These are phyloP conservation scores for Chamaetylas fuelleborni DNA, from an alignment of 2,113 vertebrate species.

Conservation along the genomic window DNA sequence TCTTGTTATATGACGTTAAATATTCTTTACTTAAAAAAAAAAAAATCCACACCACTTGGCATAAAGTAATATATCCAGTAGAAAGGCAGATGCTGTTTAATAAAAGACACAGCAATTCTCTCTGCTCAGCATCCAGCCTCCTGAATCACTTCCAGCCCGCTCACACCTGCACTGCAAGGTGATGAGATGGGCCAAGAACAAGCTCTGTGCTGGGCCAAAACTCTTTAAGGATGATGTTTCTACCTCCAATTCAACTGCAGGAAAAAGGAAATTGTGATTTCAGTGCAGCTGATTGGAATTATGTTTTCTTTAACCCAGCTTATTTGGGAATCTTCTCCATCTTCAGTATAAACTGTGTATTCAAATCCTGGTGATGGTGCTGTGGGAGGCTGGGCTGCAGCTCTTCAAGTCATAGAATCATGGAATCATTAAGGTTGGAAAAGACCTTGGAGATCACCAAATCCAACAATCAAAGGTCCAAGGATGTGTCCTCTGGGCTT, in stretches of 20 bases:
- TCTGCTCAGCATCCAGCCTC: conserved; percentile 15
- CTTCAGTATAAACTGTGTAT: fast-evolving
- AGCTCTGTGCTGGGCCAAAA: neutral
- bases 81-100: conserved; percentile 65
- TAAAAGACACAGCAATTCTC: neutral
- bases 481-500: neutral
- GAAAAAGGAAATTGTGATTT: neutral
- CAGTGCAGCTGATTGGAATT: neutral
- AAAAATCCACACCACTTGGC: conserved; percentile 33
- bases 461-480: neutral
- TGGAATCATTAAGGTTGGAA: neutral
- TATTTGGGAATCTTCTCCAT: neutral
- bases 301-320: fast-evolving
- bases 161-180: neutral
- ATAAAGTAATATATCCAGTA: conserved; percentile 42
- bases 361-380: neutral
- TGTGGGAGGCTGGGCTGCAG: neutral
- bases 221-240: neutral
- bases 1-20: conserved; percentile 53
- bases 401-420: neutral
- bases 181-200: neutral
- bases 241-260: neutral
- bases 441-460: neutral
- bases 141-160: neutral
- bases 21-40: conserved; percentile 58